phyloP scores from a whole-genome alignment of 2,888 invertebrate genomes.

The Serrognathus titanus region DNA sequence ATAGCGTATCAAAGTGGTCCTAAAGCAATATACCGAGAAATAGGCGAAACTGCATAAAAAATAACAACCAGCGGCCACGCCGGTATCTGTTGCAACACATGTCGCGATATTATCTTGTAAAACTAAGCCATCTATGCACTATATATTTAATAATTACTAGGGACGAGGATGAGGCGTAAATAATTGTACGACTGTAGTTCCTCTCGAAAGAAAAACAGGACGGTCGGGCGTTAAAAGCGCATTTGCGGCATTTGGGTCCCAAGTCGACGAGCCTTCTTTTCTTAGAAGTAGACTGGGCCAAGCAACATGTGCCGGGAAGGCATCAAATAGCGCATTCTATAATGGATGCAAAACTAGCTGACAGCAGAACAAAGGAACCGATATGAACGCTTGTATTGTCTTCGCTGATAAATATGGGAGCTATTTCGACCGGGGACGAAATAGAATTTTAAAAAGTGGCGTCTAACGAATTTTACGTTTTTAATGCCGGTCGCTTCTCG shows the following conservation, averaged over 20 bases:
- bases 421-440: too few species aligned
- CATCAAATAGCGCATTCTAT: conserved; percentile 26
- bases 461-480: too few species aligned
- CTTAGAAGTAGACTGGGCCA: conserved; percentile 25
- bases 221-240: conserved; percentile 14
- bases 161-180: conserved; percentile 12
- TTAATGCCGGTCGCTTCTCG: too few species aligned
- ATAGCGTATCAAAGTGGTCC: too few species aligned
- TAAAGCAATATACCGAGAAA: conserved; percentile 15
- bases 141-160: conserved; percentile 11
- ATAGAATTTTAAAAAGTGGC: too few species aligned
- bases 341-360: conserved; percentile 26
- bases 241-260: conserved; percentile 15
- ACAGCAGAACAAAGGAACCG: conserved; percentile 21
- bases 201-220: conserved; percentile 8
- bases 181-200: conserved; percentile 14
- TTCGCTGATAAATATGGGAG: not conserved
- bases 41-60: conserved; percentile 14
- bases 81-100: conserved; percentile 13
- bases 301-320: conserved; percentile 26
- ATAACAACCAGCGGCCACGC: conserved; percentile 6
- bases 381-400: conserved; percentile 16
- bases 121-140: conserved; percentile 12
- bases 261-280: conserved; percentile 18
- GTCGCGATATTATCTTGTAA: conserved; percentile 12